phyloP scores from a whole-genome alignment of 2,888 invertebrate genomes.

The Meiosimyza decipiens region DNA sequence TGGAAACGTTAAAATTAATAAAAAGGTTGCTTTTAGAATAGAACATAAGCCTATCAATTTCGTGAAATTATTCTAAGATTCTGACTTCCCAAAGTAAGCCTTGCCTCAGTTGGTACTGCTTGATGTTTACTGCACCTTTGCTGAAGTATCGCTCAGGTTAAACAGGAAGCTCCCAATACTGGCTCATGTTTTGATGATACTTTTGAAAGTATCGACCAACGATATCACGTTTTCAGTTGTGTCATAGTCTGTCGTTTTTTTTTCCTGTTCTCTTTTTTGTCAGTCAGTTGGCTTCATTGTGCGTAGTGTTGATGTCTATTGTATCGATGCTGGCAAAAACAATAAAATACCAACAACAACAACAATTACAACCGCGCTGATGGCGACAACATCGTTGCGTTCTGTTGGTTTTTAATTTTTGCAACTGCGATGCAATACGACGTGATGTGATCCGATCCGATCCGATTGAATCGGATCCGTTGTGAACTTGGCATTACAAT shows the following conservation, averaged over 20 bases:
- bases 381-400: constrained; percentile 41
- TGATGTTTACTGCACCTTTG: no score
- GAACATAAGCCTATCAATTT: no score
- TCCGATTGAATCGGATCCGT: constrained; percentile 29
- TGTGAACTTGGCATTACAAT: constrained; percentile 30
- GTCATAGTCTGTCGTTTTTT: neutral
- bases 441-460: neutral
- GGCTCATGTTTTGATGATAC: no score
- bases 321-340: constrained; percentile 37
- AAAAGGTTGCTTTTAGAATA: no score
- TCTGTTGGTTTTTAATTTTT: constrained; percentile 12
- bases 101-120: no score
- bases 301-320: constrained; percentile 39
- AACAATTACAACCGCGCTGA: constrained; percentile 42
- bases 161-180: no score
- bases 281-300: constrained; percentile 39
- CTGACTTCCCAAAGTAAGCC: no score
- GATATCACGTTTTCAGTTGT: neutral
- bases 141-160: no score
- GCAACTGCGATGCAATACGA: constrained; percentile 12
- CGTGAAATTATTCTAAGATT: no score
- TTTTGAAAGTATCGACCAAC: no score
- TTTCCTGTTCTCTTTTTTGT: constrained; percentile 8
- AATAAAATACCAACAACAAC: constrained; percentile 20
- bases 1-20: no score